Evolutionary conservation across 1,140 invertebrate genomes (phyloP), one percentile per base, ranked within the genome.

Genomic region (Brachionus paranguensis): DNA sequence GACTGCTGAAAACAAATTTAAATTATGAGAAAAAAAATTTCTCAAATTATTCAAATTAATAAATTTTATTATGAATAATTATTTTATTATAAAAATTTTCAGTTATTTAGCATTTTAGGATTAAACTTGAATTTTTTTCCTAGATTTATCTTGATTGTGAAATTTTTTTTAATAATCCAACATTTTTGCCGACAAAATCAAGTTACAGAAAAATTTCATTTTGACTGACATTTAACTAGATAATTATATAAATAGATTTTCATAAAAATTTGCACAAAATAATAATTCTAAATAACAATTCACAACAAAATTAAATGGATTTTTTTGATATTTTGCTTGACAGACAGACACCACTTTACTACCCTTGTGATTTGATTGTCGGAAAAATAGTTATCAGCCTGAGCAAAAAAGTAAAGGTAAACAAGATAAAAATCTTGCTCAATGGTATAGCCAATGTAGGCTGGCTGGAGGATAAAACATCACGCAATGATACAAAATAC

Each of bases 291-390:
- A 12, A 47, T 47, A 47, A 12, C 1, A 47, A 20, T 60, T 20
- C 3, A 60, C 53, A 60, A 11, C 2, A 20, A 20, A 60, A 20
- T 20, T 20, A 60, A 60, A 60, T 60, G 53, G 37, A 72, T 41
- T 72, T 12, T 6, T 72, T 72, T 20, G 41, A 72, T 10, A 72
- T 72, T 72, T n/a, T 72, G n/a, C 33, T 76, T 50, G 72, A 76
- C 50, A 76, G 27, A 27, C 1, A 8, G 14, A 33, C 20, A 14
- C 14, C 6, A 0, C 8, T 74, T 47, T 76, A 33, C 53, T 12
- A 24, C 5, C 72, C 72, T 27, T 45, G 53, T 14, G 78, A 81
- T 12, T 45, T 14, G 1, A 37, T 81, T 20, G 60, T 10, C 2
- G 78, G 78, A 14, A 41, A 64, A 81, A 50, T 81, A 43, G 12